These are phyloP conservation scores for Agonopterix arenella DNA, from an alignment of 2,888 invertebrate species.

Conservation along the genomic window DNA sequence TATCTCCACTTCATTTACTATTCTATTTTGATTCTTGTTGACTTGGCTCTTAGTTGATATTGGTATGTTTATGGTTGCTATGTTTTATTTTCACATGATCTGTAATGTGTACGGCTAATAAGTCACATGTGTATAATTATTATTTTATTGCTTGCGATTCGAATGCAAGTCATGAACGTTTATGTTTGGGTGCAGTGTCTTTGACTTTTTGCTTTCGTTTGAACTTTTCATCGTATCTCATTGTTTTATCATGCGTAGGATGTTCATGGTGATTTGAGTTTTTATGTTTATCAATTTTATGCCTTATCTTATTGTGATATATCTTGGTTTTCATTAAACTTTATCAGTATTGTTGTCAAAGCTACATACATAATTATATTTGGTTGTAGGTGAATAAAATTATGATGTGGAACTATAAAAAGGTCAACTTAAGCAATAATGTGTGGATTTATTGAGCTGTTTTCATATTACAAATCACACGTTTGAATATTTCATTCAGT, in stretches of 20 bases:
- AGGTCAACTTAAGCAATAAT: constrained; percentile 11
- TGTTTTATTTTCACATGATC: constrained; percentile 49
- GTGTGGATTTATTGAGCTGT: constrained; percentile 17
- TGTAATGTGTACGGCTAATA: constrained; percentile 63
- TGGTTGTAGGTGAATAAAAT: constrained; percentile 11
- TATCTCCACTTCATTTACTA: constrained; percentile 15
- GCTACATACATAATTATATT: constrained; percentile 6
- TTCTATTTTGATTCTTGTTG: constrained; percentile 17
- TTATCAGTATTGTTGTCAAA: constrained; percentile 4
- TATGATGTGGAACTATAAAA: constrained; percentile 12
- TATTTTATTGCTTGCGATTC: constrained; percentile 66
- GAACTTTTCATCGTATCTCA: constrained; percentile 43
- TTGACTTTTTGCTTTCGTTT: constrained; percentile 39
- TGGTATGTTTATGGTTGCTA: constrained; percentile 10
- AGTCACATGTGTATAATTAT: constrained; percentile 75
- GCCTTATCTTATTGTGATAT: constrained; percentile 24
- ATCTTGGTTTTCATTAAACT: constrained; percentile 3
- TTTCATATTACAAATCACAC: constrained; percentile 8
- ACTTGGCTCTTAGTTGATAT: constrained; percentile 12
- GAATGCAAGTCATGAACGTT: constrained; percentile 62
- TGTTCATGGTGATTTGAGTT: constrained; percentile 22
- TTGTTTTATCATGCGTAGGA: constrained; percentile 55
- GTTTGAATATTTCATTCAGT: constrained; percentile 9
- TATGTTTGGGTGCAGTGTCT: constrained; percentile 54
- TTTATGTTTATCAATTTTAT: constrained; percentile 21